phyloP scores from a whole-genome alignment of 2,888 invertebrate genomes.

The Andrena haemorrhoa region DNA sequence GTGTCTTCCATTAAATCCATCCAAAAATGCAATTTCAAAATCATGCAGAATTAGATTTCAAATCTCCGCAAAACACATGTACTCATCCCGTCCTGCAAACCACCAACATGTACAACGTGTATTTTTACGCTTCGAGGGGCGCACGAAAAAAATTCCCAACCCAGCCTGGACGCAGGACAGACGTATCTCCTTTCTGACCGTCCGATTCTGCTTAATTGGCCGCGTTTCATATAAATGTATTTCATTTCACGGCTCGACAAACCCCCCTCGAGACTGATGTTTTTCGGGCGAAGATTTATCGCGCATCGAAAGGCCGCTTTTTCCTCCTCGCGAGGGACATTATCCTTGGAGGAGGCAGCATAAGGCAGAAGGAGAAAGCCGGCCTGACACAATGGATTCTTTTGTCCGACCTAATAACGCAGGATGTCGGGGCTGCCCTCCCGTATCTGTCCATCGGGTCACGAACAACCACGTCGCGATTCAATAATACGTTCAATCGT shows the following conservation, averaged over 20 bases:
- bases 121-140: neutral
- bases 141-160: neutral
- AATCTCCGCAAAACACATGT: too few species aligned
- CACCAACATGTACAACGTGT: too few species aligned
- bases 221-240: slow-evolving; percentile 35
- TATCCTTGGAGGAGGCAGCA: slow-evolving; percentile 50
- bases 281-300: slow-evolving; percentile 52
- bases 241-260: slow-evolving; percentile 45
- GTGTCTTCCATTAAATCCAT: neutral
- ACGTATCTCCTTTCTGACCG: neutral
- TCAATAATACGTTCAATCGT: slow-evolving; percentile 72
- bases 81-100: too few species aligned
- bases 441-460: slow-evolving; percentile 67
- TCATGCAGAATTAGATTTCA: too few species aligned
- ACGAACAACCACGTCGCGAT: slow-evolving; percentile 68
- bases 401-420: slow-evolving; percentile 74
- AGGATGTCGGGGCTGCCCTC: slow-evolving; percentile 57
- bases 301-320: slow-evolving; percentile 25
- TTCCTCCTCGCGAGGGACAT: slow-evolving; percentile 54
- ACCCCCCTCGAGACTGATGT: slow-evolving; percentile 12
- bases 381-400: slow-evolving; percentile 65
- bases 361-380: slow-evolving; percentile 53
- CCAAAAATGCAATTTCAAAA: neutral
- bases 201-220: slow-evolving; percentile 39
- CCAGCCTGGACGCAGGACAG: neutral